Evolutionary conservation across 2,113 vertebrate genomes (phyloP), one percentile per base, ranked within the genome.

Genomic region (Nyctereutes procyonoides): DNA sequence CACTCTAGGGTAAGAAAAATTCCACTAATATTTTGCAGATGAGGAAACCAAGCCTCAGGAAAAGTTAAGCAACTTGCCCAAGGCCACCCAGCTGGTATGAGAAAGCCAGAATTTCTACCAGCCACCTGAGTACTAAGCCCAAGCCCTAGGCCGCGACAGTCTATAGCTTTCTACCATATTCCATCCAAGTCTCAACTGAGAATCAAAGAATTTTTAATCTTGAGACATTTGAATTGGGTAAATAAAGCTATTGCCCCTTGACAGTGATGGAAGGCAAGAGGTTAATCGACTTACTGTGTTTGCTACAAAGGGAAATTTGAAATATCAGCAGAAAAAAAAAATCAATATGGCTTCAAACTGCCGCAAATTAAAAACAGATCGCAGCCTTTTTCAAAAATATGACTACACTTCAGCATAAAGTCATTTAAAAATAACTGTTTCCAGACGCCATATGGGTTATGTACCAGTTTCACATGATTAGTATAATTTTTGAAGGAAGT

Each of bases 281-380:
- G 96, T 95, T 97, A 97, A 98, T 91, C 32, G 56, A 97, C 92
- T 81, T 43, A 71, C 55, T 85, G 76, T 95, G 95, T 91, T 94
- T 88, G 85, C 91, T 81, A 88, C 92, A 76, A 97, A 95, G 93
- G 67, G 94, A 97, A 96, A 97, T 97, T 74, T 96, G 85, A 98
- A 98, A 96, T 97, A 98, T 97, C 97, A 98, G 96, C 98, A 97
- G 55, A 79, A 74, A 92, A 60, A 17, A 30, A 30, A 56, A 77
- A 95, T 79, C 90, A 93, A 95, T 95, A 96, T 90, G 93, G 83
- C 77, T 97, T 98, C 97, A 97, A 97, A 98, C 94, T 90, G 93
- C 83, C 53, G 7, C 76, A 98, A 98, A 98, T 98, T 96, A 96
- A 98, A 98, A 98, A 95, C 97, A 98, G 98, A 97, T 95, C 82